A percentile compares a stretch with the other conserved stretches of the same genome.
Evolutionary conservation across 2,888 invertebrate genomes (phyloP).

Genomic region (Asteroscopus sphinx): DNA sequence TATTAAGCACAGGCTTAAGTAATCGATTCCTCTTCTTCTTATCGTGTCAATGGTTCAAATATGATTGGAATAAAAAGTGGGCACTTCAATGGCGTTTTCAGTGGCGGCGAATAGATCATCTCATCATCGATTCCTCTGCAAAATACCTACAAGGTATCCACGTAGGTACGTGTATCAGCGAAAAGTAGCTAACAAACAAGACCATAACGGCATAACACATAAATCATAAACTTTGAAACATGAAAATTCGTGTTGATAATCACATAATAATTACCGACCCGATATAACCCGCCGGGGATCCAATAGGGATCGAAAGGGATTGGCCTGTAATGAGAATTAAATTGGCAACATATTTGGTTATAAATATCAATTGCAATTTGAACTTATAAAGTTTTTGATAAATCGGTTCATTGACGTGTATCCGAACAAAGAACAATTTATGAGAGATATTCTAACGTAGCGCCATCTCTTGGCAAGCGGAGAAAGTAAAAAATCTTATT

Average conservation of each 20-base stretch:
- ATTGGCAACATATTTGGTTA: conserved; percentile 49
- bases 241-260: conserved; percentile 82
- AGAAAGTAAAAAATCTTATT: conserved; percentile 15
- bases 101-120: too few relatives aligned
- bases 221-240: conserved; percentile 86
- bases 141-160: conserved; percentile 39
- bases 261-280: conserved; percentile 80
- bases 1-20: conserved; percentile 15
- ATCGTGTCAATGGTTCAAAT: too few relatives aligned
- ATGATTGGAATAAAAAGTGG: too few relatives aligned
- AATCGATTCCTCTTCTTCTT: conserved; percentile 46
- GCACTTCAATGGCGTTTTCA: too few relatives aligned
- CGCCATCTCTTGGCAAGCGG: conserved; percentile 53
- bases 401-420: conserved; percentile 28
- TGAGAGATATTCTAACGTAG: conserved; percentile 3
- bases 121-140: conserved; percentile 44
- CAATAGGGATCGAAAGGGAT: conserved; percentile 65
- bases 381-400: conserved; percentile 34
- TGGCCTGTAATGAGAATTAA: conserved; percentile 50
- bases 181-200: conserved; percentile 50
- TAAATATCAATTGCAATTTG: conserved; percentile 31
- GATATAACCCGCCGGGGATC: conserved; percentile 72
- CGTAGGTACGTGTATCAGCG: conserved; percentile 39
- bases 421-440: conserved; percentile 39
- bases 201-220: conserved; percentile 80